Conservation (phyloP, 2,113 vertebrate genomes). For the Erpornis zantholeuca region DNA sequence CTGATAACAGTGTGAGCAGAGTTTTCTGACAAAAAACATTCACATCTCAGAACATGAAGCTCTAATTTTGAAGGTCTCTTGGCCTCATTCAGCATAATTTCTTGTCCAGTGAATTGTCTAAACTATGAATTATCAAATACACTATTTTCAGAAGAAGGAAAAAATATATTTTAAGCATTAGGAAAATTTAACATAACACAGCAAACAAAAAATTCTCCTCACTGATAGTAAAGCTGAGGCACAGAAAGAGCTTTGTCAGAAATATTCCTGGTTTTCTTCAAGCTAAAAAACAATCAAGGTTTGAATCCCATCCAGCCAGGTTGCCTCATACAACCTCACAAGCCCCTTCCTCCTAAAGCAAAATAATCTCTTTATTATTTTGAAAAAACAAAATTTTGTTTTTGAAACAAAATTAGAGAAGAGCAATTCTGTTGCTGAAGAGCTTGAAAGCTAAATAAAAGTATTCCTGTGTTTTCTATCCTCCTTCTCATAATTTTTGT, state of each 20-base stretch:
- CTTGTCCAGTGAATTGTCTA: neutral
- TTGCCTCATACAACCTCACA: neutral
- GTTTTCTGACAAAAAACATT: neutral
- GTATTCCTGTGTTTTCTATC: neutral
- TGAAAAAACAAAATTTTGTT: too few relatives aligned
- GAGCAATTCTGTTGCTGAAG: neutral
- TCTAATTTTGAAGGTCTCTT: neutral
- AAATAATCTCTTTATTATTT: neutral
- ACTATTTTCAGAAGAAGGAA: neutral
- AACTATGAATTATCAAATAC: neutral
- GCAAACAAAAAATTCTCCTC: too few relatives aligned
- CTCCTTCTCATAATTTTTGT: neutral
- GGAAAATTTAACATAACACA: too few relatives aligned
- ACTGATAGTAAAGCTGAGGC: too few relatives aligned
- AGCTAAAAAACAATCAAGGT: neutral
- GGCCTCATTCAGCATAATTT: neutral
- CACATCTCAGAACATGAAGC: neutral
- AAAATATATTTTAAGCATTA: too few relatives aligned
- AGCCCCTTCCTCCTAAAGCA: neutral
- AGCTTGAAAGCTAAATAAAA: neutral
- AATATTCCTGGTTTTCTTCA: too few relatives aligned
- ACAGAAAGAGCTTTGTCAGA: too few relatives aligned
- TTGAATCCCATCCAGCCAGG: neutral
- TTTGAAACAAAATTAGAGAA: neutral
- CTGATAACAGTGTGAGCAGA: neutral